These are phyloP conservation scores for Scelioninae gen. 1 DNA, from an alignment of 2,888 invertebrate genomes.

Conservation along the genomic window DNA sequence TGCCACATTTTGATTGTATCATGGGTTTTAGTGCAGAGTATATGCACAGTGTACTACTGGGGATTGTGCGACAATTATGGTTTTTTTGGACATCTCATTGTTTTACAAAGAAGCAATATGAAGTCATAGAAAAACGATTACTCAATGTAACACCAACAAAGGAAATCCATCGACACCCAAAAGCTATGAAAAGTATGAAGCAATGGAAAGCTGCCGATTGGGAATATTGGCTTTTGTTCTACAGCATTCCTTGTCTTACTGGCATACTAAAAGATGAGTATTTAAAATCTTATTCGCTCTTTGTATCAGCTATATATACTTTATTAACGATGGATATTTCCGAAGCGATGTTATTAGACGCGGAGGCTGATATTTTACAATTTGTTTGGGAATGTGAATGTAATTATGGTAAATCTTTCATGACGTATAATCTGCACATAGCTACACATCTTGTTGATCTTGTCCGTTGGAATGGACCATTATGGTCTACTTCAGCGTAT, in stretches of 20 bases:
- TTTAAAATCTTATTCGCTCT: constrained; percentile 50
- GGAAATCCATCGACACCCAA: constrained; percentile 51
- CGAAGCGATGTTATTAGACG: constrained; percentile 19
- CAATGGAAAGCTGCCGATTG: constrained; percentile 61
- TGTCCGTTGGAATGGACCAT: constrained; percentile 39
- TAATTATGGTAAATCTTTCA: constrained; percentile 28
- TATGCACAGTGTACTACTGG: constrained; percentile 56
- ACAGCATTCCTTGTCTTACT: constrained; percentile 54
- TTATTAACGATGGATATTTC: constrained; percentile 38
- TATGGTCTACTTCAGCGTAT: constrained; percentile 49
- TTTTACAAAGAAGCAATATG: background rate
- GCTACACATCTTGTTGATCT: constrained; percentile 14
- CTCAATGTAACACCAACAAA: constrained; percentile 35
- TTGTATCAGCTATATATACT: constrained; percentile 33
- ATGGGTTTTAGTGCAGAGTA: constrained; percentile 62
- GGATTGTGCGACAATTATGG: constrained; percentile 43
- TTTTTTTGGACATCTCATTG: constrained; percentile 29
- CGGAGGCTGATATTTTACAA: constrained; percentile 27
- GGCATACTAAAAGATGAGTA: constrained; percentile 34
- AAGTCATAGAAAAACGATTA: constrained; percentile 13
- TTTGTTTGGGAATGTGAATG: constrained; percentile 36
- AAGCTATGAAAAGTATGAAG: constrained; percentile 6
- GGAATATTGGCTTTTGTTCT: constrained; percentile 65
- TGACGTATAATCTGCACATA: constrained; percentile 49
- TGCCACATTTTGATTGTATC: constrained; percentile 49